phyloP scores from a whole-genome alignment of 92 coral and sea anemone genomes.

The Porites rus region DNA sequence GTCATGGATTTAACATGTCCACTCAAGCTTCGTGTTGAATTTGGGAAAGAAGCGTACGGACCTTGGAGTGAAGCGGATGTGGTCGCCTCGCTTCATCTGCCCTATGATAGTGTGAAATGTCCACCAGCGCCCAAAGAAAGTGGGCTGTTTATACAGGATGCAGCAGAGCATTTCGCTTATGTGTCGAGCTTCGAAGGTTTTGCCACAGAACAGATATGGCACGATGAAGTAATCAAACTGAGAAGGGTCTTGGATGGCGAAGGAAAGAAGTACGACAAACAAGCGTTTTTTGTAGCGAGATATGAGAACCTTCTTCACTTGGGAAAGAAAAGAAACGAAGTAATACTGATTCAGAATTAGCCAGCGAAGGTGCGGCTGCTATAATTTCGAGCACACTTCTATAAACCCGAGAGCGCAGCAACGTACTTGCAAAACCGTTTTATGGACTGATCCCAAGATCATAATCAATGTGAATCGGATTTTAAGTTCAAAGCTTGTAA shows the following conservation, averaged over 20 bases:
- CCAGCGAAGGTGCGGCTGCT: background rate
- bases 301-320: constrained; percentile 74
- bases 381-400: no score
- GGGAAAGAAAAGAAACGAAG: constrained; percentile 80
- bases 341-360: constrained; percentile 29
- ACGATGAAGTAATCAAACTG: constrained; percentile 35
- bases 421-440: no score
- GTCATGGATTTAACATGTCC: constrained; percentile 79
- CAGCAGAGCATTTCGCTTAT: constrained; percentile 80
- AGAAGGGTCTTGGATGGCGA: constrained; percentile 64
- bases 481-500: no score
- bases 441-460: no score
- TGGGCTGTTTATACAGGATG: constrained; percentile 77
- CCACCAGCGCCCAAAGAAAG: constrained; percentile 81
- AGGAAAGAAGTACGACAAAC: constrained; percentile 54
- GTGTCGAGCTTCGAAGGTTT: constrained; percentile 72
- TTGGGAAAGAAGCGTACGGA: constrained; percentile 39
- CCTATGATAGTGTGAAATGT: constrained; percentile 66
- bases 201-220: constrained; percentile 55
- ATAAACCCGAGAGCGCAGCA: no score
- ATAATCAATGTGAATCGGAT: no score
- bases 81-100: constrained; percentile 78
- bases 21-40: constrained; percentile 62
- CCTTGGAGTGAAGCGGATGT: constrained; percentile 64
- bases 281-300: constrained; percentile 67